A percentile compares a stretch with the other conserved stretches of the same genome.
phyloP scores from a whole-genome alignment of 2,113 vertebrate species.

The Rallus limicola region DNA sequence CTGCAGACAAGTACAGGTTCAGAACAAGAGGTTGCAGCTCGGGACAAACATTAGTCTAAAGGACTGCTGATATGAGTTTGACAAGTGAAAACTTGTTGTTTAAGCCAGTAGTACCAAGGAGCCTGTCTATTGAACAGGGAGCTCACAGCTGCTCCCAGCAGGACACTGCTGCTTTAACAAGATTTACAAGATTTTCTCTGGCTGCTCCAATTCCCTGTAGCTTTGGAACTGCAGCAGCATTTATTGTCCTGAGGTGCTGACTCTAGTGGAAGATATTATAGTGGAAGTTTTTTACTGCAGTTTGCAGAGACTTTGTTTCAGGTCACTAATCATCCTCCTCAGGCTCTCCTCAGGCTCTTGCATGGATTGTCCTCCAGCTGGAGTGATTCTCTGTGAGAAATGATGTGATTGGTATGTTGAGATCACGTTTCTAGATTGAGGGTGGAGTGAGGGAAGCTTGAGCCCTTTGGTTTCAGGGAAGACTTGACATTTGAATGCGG shows the following conservation, averaged over 20 bases:
- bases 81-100: not conserved
- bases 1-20: not conserved
- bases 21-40: not conserved
- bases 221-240: not conserved
- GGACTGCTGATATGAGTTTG: not conserved
- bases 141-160: constrained; percentile 1
- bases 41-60: not conserved
- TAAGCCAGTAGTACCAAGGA: not conserved
- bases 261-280: not conserved
- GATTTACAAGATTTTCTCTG: constrained; percentile 40
- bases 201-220: constrained; percentile 1
- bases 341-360: not conserved
- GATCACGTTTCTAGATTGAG: not conserved
- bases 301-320: constrained; percentile 11
- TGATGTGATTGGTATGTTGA: not conserved
- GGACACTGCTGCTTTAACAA: constrained; percentile 19
- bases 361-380: not conserved
- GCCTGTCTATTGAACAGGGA: not conserved
- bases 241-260: constrained; percentile 27
- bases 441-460: not conserved
- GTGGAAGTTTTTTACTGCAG: not conserved
- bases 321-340: constrained; percentile 1
- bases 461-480: constrained; percentile 31
- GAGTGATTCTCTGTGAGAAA: not conserved
- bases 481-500: constrained; percentile 18